Evolutionary conservation across 2,888 invertebrate genomes (phyloP).

Genomic region (Parascotia fuliginaria): DNA sequence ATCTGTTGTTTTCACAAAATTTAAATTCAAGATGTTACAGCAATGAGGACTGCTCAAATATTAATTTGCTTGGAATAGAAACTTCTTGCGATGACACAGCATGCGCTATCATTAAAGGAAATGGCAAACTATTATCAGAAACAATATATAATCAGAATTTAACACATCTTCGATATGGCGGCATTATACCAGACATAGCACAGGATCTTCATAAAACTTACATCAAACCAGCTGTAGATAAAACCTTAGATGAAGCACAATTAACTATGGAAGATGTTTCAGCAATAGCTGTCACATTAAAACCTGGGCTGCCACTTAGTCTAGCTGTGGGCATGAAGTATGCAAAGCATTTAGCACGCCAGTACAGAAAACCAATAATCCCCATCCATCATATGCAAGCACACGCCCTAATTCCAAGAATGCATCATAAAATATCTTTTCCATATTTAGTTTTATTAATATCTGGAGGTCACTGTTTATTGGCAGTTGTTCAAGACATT

Average conservation of each 20-base stretch:
- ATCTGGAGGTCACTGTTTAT: constrained; percentile 97
- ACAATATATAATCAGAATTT: constrained; percentile 92
- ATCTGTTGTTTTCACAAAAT: constrained; percentile 11
- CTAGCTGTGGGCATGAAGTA: constrained; percentile 92
- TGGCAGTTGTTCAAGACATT: constrained; percentile 91
- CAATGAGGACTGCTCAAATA: constrained; percentile 9
- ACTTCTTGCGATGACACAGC: constrained; percentile 99
- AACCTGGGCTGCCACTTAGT: constrained; percentile 93
- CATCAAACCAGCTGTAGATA: constrained; percentile 90
- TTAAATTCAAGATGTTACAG: constrained; percentile 11
- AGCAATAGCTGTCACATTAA: constrained; percentile 95
- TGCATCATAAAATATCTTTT: constrained; percentile 90
- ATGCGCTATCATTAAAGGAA: constrained; percentile 92
- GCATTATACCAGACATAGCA: constrained; percentile 96
- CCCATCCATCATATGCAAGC: constrained; percentile 99
- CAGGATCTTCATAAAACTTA: constrained; percentile 92
- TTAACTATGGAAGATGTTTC: constrained; percentile 89
- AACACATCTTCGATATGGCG: constrained; percentile 91
- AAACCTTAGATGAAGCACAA: constrained; percentile 88
- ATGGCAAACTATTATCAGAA: constrained; percentile 92
- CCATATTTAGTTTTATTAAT: constrained; percentile 96
- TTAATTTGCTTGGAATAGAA: constrained; percentile 94
- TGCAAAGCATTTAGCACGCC: constrained; percentile 91
- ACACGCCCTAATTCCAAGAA: constrained; percentile 95
- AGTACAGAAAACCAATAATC: constrained; percentile 92